Conservation (phyloP, 1,140 invertebrate genomes). For the Cherax quadricarinatus region DNA sequence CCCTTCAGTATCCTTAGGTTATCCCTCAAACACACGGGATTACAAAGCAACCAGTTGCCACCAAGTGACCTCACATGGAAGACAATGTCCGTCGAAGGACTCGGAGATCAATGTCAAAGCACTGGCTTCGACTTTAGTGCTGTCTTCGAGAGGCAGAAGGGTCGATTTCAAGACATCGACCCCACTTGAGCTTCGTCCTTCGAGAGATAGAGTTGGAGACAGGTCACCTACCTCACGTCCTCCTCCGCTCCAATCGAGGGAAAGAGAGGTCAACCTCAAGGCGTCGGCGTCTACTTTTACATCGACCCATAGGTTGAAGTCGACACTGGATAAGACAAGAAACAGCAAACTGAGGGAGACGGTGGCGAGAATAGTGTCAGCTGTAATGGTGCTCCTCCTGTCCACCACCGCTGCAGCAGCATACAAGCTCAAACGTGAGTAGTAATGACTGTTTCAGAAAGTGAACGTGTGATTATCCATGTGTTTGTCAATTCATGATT, state of each 20-base stretch:
- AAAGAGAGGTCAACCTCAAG: background rate
- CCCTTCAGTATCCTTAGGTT: background rate
- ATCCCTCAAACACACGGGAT: background rate
- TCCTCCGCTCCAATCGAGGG: background rate
- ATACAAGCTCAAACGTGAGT: background rate
- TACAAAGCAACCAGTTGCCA: background rate
- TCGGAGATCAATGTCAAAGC: background rate
- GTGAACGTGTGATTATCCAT: too few species aligned
- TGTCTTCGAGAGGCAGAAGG: too few species aligned
- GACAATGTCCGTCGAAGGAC: background rate
- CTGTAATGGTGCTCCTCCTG: background rate
- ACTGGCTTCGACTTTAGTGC: background rate
- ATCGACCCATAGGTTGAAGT: background rate
- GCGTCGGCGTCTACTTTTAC: background rate
- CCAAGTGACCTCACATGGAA: slow-evolving; percentile 3
- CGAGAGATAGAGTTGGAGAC: too few species aligned
- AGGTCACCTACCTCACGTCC: too few species aligned
- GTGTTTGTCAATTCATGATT: too few species aligned
- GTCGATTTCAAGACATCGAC: too few species aligned
- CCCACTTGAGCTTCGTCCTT: too few species aligned
- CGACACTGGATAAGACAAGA: background rate
- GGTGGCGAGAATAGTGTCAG: background rate
- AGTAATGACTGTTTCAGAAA: background rate
- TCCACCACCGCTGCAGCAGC: background rate
- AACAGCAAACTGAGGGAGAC: background rate